Conservation (phyloP, 2,888 invertebrate species). For the Electrophaes corylata region DNA sequence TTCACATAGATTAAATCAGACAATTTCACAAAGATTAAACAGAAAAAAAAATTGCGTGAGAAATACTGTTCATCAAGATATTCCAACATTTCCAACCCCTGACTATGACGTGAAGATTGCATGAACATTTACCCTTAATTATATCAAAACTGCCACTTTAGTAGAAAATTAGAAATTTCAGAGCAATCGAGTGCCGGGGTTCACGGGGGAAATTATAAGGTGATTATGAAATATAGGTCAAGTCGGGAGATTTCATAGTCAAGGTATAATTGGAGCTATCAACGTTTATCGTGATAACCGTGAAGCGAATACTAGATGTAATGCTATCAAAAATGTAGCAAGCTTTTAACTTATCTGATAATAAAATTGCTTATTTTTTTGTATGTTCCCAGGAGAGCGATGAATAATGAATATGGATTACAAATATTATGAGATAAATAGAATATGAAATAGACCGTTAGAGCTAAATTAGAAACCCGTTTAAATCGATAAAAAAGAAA, state of each 20-base stretch:
- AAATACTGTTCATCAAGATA: too few species aligned
- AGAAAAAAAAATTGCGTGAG: too few species aligned
- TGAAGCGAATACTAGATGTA: background rate
- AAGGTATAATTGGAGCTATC: constrained; percentile 10
- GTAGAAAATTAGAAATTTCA: constrained; percentile 41
- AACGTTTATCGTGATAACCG: constrained; percentile 14
- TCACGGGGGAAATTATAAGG: constrained; percentile 31
- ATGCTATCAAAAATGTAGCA: constrained; percentile 4
- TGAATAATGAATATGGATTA: too few species aligned
- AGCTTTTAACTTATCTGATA: background rate
- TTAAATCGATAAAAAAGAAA: too few species aligned
- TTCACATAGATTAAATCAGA: too few species aligned
- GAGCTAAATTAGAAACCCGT: too few species aligned
- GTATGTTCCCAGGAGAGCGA: too few species aligned
- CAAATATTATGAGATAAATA: too few species aligned
- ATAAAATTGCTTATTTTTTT: background rate
- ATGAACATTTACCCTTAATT: constrained; percentile 33
- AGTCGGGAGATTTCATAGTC: constrained; percentile 11
- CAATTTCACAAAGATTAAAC: too few species aligned
- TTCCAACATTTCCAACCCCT: background rate
- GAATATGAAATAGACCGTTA: too few species aligned
- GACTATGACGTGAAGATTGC: background rate
- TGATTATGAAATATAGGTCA: constrained; percentile 39
- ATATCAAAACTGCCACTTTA: constrained; percentile 41
- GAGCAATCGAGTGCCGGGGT: constrained; percentile 33